phyloP scores from a whole-genome alignment of 2,888 invertebrate species.

The Myopa testacea region DNA sequence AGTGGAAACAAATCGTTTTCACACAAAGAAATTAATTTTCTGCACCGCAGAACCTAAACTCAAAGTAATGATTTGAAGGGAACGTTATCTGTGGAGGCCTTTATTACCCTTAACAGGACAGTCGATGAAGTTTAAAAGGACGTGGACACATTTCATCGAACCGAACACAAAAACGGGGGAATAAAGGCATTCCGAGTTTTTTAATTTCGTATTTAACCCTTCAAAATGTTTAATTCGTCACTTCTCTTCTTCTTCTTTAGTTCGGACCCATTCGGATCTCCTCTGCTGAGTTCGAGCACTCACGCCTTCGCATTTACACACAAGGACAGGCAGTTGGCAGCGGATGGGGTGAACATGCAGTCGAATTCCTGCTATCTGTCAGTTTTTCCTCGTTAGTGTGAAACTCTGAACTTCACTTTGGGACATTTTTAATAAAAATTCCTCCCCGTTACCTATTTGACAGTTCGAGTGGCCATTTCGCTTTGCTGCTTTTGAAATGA shows the following conservation, averaged over 20 bases:
- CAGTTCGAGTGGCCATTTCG: neutral
- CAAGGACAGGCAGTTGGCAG: no score
- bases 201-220: neutral
- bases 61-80: constrained; percentile 47
- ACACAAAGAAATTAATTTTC: constrained; percentile 32
- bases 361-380: neutral
- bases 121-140: neutral
- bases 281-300: neutral
- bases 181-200: neutral
- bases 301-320: neutral
- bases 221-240: neutral
- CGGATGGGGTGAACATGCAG: neutral
- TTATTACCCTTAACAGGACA: no score
- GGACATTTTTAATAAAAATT: constrained; percentile 33
- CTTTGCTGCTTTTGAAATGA: constrained; percentile 14
- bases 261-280: neutral
- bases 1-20: constrained; percentile 15
- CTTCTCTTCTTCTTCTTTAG: neutral
- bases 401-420: constrained; percentile 5
- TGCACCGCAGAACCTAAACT: constrained; percentile 48
- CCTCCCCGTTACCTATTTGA: constrained; percentile 11
- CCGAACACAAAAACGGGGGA: constrained; percentile 7
- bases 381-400: neutral
- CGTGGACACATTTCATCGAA: neutral
- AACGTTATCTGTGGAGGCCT: constrained; percentile 10